Evolutionary conservation across 2,113 vertebrate genomes (phyloP).

Genomic region (Laticauda colubrina): DNA sequence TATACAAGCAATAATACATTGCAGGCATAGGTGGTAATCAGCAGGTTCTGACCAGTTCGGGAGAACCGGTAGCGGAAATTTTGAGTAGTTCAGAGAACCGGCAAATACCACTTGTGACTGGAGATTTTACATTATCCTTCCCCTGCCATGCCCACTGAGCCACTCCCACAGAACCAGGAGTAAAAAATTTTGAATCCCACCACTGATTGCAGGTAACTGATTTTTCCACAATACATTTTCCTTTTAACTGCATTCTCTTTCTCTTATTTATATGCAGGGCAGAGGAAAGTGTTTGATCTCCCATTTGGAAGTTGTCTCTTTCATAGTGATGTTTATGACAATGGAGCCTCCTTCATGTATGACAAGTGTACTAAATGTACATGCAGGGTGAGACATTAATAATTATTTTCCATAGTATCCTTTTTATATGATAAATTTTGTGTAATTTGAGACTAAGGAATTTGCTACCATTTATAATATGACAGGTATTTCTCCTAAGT

Average conservation of each 20-base stretch:
- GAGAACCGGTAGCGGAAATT: too few relatives aligned
- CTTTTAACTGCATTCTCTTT: constrained; percentile 51
- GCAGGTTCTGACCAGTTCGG: too few relatives aligned
- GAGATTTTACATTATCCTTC: too few relatives aligned
- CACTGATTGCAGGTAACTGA: constrained; percentile 17
- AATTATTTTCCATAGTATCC: neutral
- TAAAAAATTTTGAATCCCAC: too few relatives aligned
- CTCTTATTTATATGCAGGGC: constrained; percentile 74
- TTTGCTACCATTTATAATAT: neutral
- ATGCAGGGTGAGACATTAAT: constrained; percentile 77
- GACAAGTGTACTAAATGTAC: constrained; percentile 91
- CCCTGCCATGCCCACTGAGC: too few relatives aligned
- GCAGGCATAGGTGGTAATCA: neutral
- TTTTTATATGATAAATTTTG: constrained; percentile 5
- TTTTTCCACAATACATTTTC: constrained; percentile 38
- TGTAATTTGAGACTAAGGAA: neutral
- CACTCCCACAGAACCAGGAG: too few relatives aligned
- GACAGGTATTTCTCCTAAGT: neutral
- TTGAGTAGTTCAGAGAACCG: too few relatives aligned
- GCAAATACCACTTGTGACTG: too few relatives aligned
- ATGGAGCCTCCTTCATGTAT: constrained; percentile 81
- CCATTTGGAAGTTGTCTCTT: constrained; percentile 93
- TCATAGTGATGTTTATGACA: constrained; percentile 92
- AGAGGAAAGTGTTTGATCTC: constrained; percentile 97
- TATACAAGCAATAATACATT: constrained; percentile 33